A percentile compares a stretch with the other conserved stretches of the same genome.
Conservation (phyloP, 2,113 vertebrate species). For the Callospermophilus lateralis region DNA sequence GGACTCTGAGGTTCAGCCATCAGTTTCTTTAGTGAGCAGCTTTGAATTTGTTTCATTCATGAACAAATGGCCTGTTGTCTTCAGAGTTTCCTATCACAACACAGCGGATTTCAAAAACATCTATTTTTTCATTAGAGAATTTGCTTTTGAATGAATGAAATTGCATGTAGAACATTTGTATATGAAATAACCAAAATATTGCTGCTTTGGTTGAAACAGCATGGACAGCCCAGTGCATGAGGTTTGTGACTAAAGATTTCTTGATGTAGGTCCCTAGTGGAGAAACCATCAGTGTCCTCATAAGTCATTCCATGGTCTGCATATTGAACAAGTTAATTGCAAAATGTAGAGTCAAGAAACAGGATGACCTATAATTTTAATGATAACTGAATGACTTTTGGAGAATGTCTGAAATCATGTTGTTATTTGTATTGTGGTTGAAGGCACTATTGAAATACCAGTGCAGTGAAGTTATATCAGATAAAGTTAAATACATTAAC, state of each 20-base stretch:
- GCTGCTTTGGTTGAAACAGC: not conserved
- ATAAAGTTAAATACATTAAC: not conserved
- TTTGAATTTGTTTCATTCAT: conserved; percentile 50
- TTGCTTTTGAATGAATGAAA: conserved; percentile 60
- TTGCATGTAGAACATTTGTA: not conserved
- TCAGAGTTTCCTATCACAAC: not conserved
- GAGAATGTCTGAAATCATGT: not conserved
- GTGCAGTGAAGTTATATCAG: not conserved
- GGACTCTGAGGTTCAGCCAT: not conserved
- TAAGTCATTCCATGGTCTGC: not conserved
- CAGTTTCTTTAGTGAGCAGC: not conserved
- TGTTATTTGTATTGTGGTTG: conserved; percentile 12
- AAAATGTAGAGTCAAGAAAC: not conserved
- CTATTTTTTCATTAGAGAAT: not conserved
- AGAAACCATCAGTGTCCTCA: not conserved
- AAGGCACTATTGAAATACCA: not conserved
- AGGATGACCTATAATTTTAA: not conserved
- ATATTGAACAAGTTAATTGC: not conserved
- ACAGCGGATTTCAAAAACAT: conserved; percentile 28
- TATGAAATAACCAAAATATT: not conserved
- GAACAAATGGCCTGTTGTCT: conserved; percentile 37
- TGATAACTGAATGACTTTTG: not conserved
- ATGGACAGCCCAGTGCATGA: not conserved
- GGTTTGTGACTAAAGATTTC: not conserved
- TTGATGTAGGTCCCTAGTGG: not conserved